Percentiles rank a stretch among this genome's conserved stretches.
Evolutionary conservation across 2,113 vertebrate genomes (phyloP).

Genomic region (Toxostoma redivivum): DNA sequence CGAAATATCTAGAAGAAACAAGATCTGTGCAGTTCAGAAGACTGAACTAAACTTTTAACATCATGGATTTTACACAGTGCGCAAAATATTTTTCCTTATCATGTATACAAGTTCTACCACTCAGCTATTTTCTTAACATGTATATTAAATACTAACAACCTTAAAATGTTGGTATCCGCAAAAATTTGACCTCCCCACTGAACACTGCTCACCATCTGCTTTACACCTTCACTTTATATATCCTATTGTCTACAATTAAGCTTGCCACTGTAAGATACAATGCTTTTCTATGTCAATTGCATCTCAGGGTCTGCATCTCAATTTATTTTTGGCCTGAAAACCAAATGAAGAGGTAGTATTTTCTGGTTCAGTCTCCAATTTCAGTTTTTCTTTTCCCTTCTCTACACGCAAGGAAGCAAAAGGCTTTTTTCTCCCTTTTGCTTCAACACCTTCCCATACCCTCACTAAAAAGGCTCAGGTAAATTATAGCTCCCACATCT

Average conservation of each 20-base stretch:
- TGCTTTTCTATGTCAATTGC: neutral
- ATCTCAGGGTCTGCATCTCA: neutral
- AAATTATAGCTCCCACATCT: neutral
- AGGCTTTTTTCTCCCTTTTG: neutral
- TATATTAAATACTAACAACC: neutral
- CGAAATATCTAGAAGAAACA: constrained; percentile 47
- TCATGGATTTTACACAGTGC: neutral
- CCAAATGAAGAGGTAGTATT: neutral
- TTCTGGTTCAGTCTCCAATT: neutral
- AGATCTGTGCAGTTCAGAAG: neutral
- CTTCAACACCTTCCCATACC: neutral
- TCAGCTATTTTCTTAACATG: neutral
- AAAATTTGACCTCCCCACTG: neutral
- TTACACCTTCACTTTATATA: neutral
- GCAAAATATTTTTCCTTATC: neutral
- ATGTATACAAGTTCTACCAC: neutral
- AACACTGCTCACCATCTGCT: neutral
- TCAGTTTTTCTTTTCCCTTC: neutral
- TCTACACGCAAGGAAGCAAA: neutral
- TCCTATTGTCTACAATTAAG: neutral
- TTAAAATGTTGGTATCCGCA: neutral
- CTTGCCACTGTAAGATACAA: neutral
- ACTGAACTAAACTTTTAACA: constrained; percentile 20
- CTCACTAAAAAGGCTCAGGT: neutral
- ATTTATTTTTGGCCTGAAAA: neutral